Conservation (phyloP, 2,797 vertebrate species). For the Enteromius thamalakanensis region DNA sequence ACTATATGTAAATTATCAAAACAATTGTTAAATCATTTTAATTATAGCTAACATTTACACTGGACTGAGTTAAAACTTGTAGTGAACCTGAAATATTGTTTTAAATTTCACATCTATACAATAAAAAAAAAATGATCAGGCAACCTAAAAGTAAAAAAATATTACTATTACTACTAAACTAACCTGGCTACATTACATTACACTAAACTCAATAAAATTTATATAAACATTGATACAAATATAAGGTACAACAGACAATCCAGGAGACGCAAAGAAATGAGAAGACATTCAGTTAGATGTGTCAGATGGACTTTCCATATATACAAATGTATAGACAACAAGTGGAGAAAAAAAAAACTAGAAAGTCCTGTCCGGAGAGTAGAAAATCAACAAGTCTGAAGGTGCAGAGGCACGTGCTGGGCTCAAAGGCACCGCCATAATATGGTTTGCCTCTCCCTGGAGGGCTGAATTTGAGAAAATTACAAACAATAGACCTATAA, state of each 20-base stretch:
- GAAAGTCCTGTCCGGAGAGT: constrained; percentile 8
- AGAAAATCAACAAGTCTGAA: constrained; percentile 27
- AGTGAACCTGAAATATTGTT: neutral
- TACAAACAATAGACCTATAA: constrained; percentile 64
- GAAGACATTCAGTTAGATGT: constrained; percentile 14
- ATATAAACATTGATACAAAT: constrained; percentile 2
- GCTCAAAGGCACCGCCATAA: constrained; percentile 7
- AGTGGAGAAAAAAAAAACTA: neutral
- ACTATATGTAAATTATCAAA: neutral
- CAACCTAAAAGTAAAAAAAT: constrained; percentile 10
- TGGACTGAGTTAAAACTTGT: neutral
- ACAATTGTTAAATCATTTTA: neutral
- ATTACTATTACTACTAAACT: neutral
- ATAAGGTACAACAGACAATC: neutral
- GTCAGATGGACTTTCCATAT: constrained; percentile 20
- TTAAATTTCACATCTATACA: neutral
- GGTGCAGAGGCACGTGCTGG: constrained; percentile 13
- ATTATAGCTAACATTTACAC: neutral
- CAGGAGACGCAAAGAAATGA: neutral
- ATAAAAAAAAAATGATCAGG: constrained; percentile 2
- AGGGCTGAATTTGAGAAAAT: constrained; percentile 33
- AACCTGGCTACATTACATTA: neutral
- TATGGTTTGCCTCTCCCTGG: neutral
- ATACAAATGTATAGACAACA: constrained; percentile 30
- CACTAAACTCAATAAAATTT: too few relatives aligned